Evolutionary conservation across 2,113 vertebrate species (phyloP), one percentile per base, ranked within the genome.

Genomic region (Zosterops pallidus): DNA sequence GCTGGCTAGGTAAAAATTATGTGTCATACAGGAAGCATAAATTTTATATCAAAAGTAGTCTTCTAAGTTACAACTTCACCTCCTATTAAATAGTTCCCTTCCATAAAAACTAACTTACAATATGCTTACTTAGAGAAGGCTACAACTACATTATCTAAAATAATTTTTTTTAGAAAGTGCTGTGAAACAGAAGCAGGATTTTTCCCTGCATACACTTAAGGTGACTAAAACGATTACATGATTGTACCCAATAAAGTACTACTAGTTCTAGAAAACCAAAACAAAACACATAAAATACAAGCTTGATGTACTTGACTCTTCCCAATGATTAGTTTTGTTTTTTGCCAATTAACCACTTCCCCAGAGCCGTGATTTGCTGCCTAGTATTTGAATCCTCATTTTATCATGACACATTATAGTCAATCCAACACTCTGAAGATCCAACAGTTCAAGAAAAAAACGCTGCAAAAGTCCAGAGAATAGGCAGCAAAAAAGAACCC

Each of bases 71-170:
- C 55, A 69, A 70, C 1, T 57, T 84, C 49, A 92, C 49, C 29
- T 55, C 64, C 81, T 83, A 89, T 91, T 64, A 94, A 94, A 23
- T 53, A 77, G 20, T 67, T 89, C 85, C 85, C 71, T 93, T 91
- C 23, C 79, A 93, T 59, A 83, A 59, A 86, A 81, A 81, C 0
- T 80, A 67, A 76, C 50, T 65, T 42, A 23, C 24, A 76, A 82
- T 39, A 88, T 10, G 23, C 21, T 65, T 84, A 86, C 59, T 80
- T 78, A 83, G 29, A 92, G 39, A 92, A 80, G 23, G 68, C 42
- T 92, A 77, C 35, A 78, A 70, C 89, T 93, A 90, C 59, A 63
- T 78, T 78, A 79, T 42, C 44, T 70, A 83, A 70, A 46, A 69
- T 42, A 56, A 41, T 4, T 11, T 18, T 7, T 23, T 60, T 74